These are phyloP conservation scores for Amiota mariae DNA, from an alignment of 2,888 invertebrate genomes.

Conservation along the genomic window DNA sequence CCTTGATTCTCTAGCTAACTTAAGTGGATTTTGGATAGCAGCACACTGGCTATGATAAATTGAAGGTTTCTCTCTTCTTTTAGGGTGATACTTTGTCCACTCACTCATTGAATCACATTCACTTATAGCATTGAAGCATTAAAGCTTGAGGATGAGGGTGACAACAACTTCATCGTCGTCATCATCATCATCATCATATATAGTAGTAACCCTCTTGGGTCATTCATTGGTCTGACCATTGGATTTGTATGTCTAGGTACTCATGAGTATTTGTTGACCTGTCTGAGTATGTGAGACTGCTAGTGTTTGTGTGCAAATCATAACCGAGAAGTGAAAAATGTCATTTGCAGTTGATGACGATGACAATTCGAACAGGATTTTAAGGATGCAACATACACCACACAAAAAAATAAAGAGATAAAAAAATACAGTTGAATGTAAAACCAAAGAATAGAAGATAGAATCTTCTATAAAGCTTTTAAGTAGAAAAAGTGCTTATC, in stretches of 20 bases:
- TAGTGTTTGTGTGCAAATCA: slow-evolving; percentile 15
- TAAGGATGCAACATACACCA: background rate
- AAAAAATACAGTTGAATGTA: too few species aligned
- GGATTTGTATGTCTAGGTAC: background rate
- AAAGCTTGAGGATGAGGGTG: too few species aligned
- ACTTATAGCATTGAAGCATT: too few species aligned
- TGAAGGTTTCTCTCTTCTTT: slow-evolving; percentile 46
- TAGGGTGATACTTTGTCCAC: slow-evolving; percentile 17
- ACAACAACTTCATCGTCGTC: too few species aligned
- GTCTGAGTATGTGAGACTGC: background rate
- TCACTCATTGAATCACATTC: too few species aligned
- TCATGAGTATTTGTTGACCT: background rate
- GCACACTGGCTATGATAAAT: slow-evolving; percentile 60
- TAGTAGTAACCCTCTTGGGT: too few species aligned
- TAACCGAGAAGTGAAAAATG: slow-evolving; percentile 57
- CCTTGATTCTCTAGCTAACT: slow-evolving; percentile 23
- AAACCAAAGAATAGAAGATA: too few species aligned
- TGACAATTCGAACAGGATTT: background rate
- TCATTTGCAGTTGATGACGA: slow-evolving; percentile 60
- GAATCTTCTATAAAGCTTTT: background rate
- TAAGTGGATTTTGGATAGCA: slow-evolving; percentile 64
- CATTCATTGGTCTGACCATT: too few species aligned
- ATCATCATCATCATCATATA: too few species aligned
- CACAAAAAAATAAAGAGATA: background rate
- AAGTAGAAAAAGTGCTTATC: slow-evolving; percentile 2